Evolutionary conservation across 2,113 vertebrate species (phyloP).

Genomic region (Semicossyphus pulcher): DNA sequence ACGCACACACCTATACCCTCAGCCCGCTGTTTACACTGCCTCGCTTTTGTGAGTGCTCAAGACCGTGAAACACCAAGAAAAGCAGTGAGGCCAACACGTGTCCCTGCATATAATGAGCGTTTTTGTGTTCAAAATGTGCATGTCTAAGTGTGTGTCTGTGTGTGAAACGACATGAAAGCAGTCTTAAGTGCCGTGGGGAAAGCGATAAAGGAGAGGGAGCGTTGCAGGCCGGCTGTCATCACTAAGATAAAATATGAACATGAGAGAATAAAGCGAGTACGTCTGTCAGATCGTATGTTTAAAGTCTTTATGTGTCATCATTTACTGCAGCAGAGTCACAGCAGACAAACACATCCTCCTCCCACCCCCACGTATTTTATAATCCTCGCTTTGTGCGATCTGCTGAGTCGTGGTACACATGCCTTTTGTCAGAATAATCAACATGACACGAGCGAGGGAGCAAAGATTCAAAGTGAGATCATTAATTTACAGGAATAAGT

Average conservation of each 20-base stretch:
- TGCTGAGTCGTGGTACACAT: conserved; percentile 12
- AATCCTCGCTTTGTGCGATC: conserved; percentile 14
- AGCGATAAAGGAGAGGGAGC: conserved; percentile 18
- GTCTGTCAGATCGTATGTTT: conserved; percentile 23
- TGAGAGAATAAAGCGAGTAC: conserved; percentile 24
- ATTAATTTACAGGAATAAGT: conserved; percentile 37
- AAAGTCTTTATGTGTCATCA: conserved; percentile 23
- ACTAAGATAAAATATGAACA: conserved; percentile 23
- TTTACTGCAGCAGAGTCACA: not conserved
- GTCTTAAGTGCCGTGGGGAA: conserved; percentile 28
- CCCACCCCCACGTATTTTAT: not conserved
- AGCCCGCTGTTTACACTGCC: not conserved
- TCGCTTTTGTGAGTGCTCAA: conserved; percentile 32
- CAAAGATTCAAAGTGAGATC: conserved; percentile 29
- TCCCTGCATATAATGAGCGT: not conserved
- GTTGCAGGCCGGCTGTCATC: conserved; percentile 13
- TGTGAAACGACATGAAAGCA: conserved; percentile 32
- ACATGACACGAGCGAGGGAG: conserved; percentile 21
- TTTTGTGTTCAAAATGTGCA: conserved; percentile 12
- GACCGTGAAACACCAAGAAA: conserved; percentile 31
- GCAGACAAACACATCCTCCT: conserved; percentile 21
- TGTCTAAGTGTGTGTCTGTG: conserved; percentile 19
- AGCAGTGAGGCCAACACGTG: not conserved
- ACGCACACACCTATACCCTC: not conserved
- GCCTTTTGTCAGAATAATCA: conserved; percentile 44